These are phyloP conservation scores for Volucella inanis DNA, from an alignment of 2,888 invertebrate species.

Conservation along the genomic window DNA sequence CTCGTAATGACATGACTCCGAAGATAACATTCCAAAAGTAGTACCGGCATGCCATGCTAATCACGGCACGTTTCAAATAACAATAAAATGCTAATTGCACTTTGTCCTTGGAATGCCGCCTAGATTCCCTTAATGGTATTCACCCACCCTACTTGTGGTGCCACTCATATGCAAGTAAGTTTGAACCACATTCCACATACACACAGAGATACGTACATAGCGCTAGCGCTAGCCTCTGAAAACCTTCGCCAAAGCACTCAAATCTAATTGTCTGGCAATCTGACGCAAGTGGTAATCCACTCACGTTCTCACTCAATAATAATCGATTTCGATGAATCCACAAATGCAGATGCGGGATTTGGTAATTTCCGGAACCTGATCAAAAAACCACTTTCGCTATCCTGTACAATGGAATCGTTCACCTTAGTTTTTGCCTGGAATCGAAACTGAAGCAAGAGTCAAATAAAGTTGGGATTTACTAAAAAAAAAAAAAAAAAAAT, in stretches of 20 bases:
- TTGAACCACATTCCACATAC: neutral
- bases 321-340: slow-evolving; percentile 56
- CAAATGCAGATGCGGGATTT: slow-evolving; percentile 50
- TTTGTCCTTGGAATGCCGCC: slow-evolving; percentile 59
- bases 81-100: slow-evolving; percentile 73
- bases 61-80: slow-evolving; percentile 72
- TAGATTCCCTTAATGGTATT: slow-evolving; percentile 17
- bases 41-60: slow-evolving; percentile 51
- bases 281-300: slow-evolving; percentile 30
- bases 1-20: slow-evolving; percentile 13
- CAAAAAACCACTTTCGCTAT: slow-evolving; percentile 12
- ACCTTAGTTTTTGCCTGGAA: neutral
- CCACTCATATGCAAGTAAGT: no score
- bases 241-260: slow-evolving; percentile 18
- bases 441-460: neutral
- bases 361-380: slow-evolving; percentile 58
- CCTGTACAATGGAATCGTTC: neutral
- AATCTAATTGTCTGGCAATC: slow-evolving; percentile 66
- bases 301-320: slow-evolving; percentile 37
- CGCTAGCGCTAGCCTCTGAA: neutral
- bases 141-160: no score
- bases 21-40: slow-evolving; percentile 29
- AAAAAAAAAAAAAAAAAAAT: no score
- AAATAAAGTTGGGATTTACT: neutral
- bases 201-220: slow-evolving; percentile 1